phyloP scores from a whole-genome alignment of 2,113 vertebrate genomes.

The Phyllopteryx taeniolatus region DNA sequence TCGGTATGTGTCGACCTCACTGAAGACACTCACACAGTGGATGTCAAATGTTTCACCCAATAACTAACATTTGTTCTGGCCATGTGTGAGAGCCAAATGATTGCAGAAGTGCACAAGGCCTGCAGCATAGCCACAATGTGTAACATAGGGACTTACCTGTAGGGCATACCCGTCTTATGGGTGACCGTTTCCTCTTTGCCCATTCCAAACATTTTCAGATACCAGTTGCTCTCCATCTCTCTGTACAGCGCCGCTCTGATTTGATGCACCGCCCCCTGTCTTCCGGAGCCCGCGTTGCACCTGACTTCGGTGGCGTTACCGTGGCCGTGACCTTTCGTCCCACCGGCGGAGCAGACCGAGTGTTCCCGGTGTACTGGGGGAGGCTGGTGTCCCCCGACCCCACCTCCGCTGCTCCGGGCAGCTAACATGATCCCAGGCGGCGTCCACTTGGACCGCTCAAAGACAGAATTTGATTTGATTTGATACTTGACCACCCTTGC shows the following conservation, averaged over 20 bases:
- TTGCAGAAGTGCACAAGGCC: not conserved
- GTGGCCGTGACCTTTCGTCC: slow-evolving; percentile 57
- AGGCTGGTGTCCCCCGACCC: slow-evolving; percentile 68
- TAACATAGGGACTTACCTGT: slow-evolving; percentile 80
- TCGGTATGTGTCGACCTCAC: no score
- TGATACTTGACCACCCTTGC: not conserved
- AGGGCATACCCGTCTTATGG: slow-evolving; percentile 84
- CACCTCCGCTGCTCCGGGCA: slow-evolving; percentile 79
- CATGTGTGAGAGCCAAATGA: slow-evolving; percentile 3
- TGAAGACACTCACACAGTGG: no score
- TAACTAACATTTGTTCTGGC: not conserved
- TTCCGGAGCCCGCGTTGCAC: slow-evolving; percentile 50
- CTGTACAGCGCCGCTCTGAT: slow-evolving; percentile 77
- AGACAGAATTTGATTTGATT: slow-evolving; percentile 29
- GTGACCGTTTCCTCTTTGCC: slow-evolving; percentile 81
- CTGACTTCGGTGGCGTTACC: slow-evolving; percentile 73
- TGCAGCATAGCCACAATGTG: not conserved
- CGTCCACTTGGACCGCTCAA: slow-evolving; percentile 33
- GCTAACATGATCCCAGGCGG: slow-evolving; percentile 77
- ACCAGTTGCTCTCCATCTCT: slow-evolving; percentile 91
- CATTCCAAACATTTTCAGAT: slow-evolving; percentile 82
- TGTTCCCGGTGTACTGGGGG: slow-evolving; percentile 73
- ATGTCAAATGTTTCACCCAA: no score
- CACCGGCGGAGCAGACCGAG: slow-evolving; percentile 76
- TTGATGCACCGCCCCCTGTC: slow-evolving; percentile 66